Conservation (phyloP, 2,113 vertebrate species). For the Oreotrochilus melanogaster region DNA sequence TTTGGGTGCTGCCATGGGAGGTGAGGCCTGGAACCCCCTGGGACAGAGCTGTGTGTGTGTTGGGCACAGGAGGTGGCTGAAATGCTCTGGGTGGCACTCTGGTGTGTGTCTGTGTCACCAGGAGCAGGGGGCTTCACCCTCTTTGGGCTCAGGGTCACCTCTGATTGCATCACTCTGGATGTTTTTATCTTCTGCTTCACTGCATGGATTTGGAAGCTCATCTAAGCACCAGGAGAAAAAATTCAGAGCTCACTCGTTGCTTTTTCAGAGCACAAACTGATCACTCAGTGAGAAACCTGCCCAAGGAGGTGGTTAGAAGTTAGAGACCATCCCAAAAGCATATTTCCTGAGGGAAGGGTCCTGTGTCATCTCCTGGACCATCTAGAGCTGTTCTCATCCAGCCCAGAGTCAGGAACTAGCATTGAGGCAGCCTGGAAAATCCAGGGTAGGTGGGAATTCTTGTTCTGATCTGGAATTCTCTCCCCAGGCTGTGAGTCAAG, state of each 20-base stretch:
- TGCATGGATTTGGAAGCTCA: background rate
- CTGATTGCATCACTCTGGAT: too few relatives aligned
- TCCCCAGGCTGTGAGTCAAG: slow-evolving; percentile 81
- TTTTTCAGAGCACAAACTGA: background rate
- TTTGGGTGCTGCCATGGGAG: background rate
- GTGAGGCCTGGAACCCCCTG: background rate
- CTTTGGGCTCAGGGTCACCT: background rate
- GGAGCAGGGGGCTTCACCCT: background rate
- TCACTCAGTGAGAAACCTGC: background rate
- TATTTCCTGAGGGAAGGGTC: background rate
- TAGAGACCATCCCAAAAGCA: background rate
- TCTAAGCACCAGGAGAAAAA: background rate
- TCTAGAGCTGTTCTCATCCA: background rate
- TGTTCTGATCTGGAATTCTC: background rate
- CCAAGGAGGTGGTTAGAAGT: rapidly evolving
- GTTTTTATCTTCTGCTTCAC: background rate
- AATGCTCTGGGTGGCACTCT: too few relatives aligned
- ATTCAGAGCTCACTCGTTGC: rapidly evolving
- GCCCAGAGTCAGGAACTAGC: too few relatives aligned
- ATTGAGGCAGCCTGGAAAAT: background rate
- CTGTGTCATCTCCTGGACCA: background rate
- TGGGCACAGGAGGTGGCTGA: background rate
- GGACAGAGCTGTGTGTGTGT: background rate
- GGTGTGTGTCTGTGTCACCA: too few relatives aligned
- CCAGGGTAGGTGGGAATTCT: background rate